These are phyloP conservation scores for Muraenolepis orangiensis DNA, from an alignment of 2,797 vertebrate genomes.

Conservation along the genomic window DNA sequence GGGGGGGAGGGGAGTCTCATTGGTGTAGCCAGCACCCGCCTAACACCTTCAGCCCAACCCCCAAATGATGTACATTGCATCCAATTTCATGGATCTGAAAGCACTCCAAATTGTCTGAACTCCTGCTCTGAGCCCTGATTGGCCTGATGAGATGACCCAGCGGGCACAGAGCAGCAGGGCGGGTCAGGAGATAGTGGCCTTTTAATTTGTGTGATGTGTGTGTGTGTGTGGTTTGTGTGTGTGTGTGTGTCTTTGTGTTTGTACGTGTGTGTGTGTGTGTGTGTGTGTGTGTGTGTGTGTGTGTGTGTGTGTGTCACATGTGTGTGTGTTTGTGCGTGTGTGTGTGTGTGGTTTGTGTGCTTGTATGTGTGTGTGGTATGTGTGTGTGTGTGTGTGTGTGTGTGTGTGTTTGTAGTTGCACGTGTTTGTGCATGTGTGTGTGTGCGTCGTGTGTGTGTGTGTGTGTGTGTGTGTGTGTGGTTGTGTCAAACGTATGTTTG, in stretches of 20 bases:
- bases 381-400: background rate
- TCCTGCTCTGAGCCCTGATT: constrained; percentile 55
- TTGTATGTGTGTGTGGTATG: too few relatives aligned
- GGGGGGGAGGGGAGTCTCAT: constrained; percentile 44
- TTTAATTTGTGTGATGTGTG: constrained; percentile 20
- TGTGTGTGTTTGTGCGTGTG: too few relatives aligned
- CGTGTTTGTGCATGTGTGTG: too few relatives aligned
- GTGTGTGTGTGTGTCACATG: too few relatives aligned
- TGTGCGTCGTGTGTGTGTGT: background rate
- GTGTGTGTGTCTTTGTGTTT: too few relatives aligned
- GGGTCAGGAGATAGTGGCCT: constrained; percentile 72
- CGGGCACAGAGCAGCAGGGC: constrained; percentile 63
- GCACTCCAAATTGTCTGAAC: constrained; percentile 66
- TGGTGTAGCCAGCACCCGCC: constrained; percentile 41
- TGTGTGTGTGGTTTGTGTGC: too few relatives aligned
- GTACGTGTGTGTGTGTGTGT: too few relatives aligned
- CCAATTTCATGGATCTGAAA: constrained; percentile 73
- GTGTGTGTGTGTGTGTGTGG: background rate
- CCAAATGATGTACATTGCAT: constrained; percentile 68
- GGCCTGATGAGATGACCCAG: constrained; percentile 67
- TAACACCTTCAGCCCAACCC: constrained; percentile 37
- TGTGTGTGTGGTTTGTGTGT: too few relatives aligned
- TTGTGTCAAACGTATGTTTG: too few relatives aligned
- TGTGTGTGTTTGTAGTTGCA: background rate
- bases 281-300: too few relatives aligned